Evolutionary conservation across 2,797 vertebrate species (phyloP).

Genomic region (Anisognathus igniventris): DNA sequence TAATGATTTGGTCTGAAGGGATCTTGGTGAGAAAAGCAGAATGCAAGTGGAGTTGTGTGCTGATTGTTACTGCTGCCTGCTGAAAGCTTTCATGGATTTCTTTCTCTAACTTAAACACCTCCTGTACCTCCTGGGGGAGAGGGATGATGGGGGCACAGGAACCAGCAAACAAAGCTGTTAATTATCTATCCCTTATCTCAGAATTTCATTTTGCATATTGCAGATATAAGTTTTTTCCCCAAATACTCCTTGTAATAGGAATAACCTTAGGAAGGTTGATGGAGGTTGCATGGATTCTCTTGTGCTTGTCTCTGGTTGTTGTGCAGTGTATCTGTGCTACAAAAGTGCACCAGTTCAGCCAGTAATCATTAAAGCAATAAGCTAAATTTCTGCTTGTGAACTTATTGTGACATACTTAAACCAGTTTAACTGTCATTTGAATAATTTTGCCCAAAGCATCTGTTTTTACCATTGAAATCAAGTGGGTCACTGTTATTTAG

Average conservation of each 20-base stretch:
- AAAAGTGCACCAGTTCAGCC: neutral
- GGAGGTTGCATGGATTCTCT: neutral
- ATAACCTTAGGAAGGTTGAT: neutral
- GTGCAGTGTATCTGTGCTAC: neutral
- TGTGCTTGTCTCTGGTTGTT: neutral
- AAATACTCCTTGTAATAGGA: neutral
- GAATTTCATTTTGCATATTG: neutral
- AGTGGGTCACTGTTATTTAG: neutral
- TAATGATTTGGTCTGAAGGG: neutral
- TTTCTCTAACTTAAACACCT: neutral
- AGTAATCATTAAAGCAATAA: neutral
- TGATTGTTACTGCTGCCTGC: neutral
- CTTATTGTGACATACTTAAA: neutral
- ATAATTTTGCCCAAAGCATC: neutral
- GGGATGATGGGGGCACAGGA: neutral
- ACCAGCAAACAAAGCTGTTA: neutral
- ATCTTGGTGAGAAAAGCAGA: neutral
- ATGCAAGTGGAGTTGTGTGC: neutral
- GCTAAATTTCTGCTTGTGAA: neutral
- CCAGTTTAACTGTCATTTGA: neutral
- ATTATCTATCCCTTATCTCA: neutral
- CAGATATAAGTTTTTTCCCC: fast-evolving
- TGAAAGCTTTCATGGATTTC: neutral
- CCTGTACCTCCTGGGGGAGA: fast-evolving
- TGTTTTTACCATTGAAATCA: neutral